phyloP scores from a whole-genome alignment of 1,140 invertebrate genomes.

The Drosophila erecta region DNA sequence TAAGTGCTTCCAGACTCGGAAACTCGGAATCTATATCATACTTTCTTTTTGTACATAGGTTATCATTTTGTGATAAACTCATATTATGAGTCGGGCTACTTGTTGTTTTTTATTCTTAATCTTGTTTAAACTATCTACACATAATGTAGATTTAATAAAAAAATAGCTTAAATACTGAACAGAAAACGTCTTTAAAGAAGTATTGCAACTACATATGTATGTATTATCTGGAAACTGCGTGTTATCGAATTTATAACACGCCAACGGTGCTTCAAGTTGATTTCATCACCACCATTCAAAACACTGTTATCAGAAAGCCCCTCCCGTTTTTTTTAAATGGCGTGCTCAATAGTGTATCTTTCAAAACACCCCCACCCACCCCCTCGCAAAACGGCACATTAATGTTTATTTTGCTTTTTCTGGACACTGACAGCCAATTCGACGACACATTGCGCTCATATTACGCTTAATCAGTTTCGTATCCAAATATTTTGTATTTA shows the following conservation, averaged over 20 bases:
- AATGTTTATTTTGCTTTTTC: conserved; percentile 19
- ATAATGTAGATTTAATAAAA: no score
- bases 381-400: not conserved
- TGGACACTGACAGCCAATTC: conserved; percentile 37
- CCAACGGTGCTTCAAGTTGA: not conserved
- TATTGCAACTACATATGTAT: no score
- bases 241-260: not conserved
- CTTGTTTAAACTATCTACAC: no score
- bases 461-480: conserved; percentile 72
- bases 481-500: conserved; percentile 8
- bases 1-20: no score
- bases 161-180: no score
- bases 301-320: conserved; percentile 1
- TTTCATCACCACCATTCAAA: conserved; percentile 20
- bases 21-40: no score
- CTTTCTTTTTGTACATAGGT: no score
- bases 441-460: conserved; percentile 51
- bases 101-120: no score
- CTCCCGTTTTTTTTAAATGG: not conserved
- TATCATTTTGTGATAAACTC: no score
- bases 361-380: not conserved
- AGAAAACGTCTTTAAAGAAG: no score
- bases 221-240: not conserved
- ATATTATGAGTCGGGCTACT: no score
- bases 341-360: conserved; percentile 7